A percentile compares a stretch with the other conserved stretches of the same genome.
These are phyloP conservation scores for Chaetodon auriga DNA, from an alignment of 2,113 vertebrate species.

Conservation along the genomic window DNA sequence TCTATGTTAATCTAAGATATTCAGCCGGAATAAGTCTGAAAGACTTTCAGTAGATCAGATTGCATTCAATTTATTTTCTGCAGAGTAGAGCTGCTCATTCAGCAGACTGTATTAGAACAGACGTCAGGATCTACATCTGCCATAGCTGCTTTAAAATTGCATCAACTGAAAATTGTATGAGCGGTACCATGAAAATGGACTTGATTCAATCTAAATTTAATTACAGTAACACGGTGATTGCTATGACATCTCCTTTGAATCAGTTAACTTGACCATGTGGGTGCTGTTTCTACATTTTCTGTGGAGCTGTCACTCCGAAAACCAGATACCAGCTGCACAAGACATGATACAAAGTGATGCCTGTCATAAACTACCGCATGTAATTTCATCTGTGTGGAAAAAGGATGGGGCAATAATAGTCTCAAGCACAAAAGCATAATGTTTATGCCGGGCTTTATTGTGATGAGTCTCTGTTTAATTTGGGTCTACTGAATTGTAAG, in stretches of 20 bases:
- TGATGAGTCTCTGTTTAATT: conserved; percentile 84
- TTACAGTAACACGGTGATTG: conserved; percentile 71
- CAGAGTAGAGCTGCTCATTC: conserved; percentile 68
- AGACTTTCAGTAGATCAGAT: conserved; percentile 68
- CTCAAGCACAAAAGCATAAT: conserved; percentile 75
- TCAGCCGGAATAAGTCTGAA: conserved; percentile 72
- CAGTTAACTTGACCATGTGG: conserved; percentile 64
- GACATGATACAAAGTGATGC: conserved; percentile 70
- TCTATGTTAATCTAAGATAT: conserved; percentile 76
- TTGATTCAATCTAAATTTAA: conserved; percentile 77
- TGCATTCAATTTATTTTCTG: conserved; percentile 74
- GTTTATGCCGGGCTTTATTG: conserved; percentile 80
- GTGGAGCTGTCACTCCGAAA: conserved; percentile 47
- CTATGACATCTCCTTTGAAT: conserved; percentile 70
- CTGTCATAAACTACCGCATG: conserved; percentile 68
- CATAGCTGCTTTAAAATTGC: conserved; percentile 63
- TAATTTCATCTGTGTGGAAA: conserved; percentile 68
- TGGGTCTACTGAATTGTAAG: conserved; percentile 70
- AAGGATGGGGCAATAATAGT: conserved; percentile 74
- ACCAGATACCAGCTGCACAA: conserved; percentile 47
- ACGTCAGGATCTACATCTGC: conserved; percentile 70
- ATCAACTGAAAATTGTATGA: conserved; percentile 71
- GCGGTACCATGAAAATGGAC: conserved; percentile 65
- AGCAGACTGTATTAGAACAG: conserved; percentile 66
- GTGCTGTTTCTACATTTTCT: conserved; percentile 49